Base-by-base conservation (phyloP, 2,797 vertebrate genomes). In the Acestrorhynchus altus region DNA sequence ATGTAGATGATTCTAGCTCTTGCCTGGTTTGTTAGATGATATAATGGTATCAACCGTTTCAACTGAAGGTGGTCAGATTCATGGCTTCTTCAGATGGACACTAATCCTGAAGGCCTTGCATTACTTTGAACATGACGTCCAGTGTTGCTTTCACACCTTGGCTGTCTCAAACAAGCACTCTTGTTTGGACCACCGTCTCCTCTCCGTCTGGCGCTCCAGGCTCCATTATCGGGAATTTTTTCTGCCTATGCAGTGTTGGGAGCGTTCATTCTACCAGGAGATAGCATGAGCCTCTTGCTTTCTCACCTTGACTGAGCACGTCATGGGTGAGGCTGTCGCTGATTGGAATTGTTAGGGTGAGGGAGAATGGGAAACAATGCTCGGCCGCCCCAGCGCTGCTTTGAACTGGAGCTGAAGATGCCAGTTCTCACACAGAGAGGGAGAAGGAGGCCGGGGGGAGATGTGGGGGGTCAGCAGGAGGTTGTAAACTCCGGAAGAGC, bases 261-360 rank as follows among this genome's bases (percentile, higher is more conserved):
- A 87, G 84, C 88, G 88, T 92, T 93, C 87, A 94, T 93, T 90
- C 93, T 84, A 69, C 80, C n/a, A n/a, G n/a, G n/a, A 67, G 83
- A 85, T 89, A 84, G 85, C 83, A 84, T 86, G 80, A 72, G 81
- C 85, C 84, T 13, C 89, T 91, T 87, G 91, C 93, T 94, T 93
- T 88, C 90, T 93, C n/a, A n/a, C 92, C 91, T 94, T 95, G 94
- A 93, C 87, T 94, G 93, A 87, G 85, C 88, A 91, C 2, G 89
- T 94, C 92, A 93, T 93, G 89, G n/a, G 87, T 49, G 89, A 91
- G 83, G 86, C 85, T 90, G 92, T 92, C 93, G 87, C 87, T 83
- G 86, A 73, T 90, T 82, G 85, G 85, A 88, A 74, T 83, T 31
- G 86, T 88, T 89, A 89, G 81, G 72, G 82, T 13, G 51, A 54